Base-by-base conservation (phyloP, 2,113 vertebrate genomes). In the Vanacampus margaritifer region DNA sequence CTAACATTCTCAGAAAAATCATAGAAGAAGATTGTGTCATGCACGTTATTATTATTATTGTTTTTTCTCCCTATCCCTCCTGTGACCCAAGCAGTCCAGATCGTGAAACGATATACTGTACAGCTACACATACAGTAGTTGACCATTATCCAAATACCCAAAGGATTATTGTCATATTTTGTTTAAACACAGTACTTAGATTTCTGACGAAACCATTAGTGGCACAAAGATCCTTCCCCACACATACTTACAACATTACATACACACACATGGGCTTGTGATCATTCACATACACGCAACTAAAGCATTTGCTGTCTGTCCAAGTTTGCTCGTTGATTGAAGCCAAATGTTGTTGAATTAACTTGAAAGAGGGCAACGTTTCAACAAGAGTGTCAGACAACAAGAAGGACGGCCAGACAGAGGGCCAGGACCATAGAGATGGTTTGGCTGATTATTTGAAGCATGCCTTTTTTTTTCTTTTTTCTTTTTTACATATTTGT, bases 191-290 rank as follows among this genome's bases (percentile, higher is more conserved):
- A 63, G 69, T 62, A 59, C 74, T 89, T 69, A 37, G 48, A 73
- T 88, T 85, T 81, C 80, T 85, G 78, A 78, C 60, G 70, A 84
- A 83, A 84, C 76, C 79, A 81, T 82, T 78, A 82, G 78, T 16
- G 26, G 51, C 72, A 66, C 48, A 76, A 85, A 75, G 51, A 68
- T 59, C 67, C 64, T 81, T 61, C 53, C 37, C 53, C 6, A 77
- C 79, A 80, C 63, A 67, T 72, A 77, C 75, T 68, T 66, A 69
- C 53, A 63, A 79, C 69, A 75, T 74, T 72, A 71, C 69, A 69
- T 36, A 65, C 73, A 67, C 35, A 23, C 72, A 68, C 50, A 73
- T 36, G 64, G 48, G 59, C 72, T 72, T 67, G 64, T 63, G 65
- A 66, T 1, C 48, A 63, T 14, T 37, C 66, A 57, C 51, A 17